phyloP scores from a whole-genome alignment of 2,113 vertebrate genomes.

The Sapayoa aenigma region DNA sequence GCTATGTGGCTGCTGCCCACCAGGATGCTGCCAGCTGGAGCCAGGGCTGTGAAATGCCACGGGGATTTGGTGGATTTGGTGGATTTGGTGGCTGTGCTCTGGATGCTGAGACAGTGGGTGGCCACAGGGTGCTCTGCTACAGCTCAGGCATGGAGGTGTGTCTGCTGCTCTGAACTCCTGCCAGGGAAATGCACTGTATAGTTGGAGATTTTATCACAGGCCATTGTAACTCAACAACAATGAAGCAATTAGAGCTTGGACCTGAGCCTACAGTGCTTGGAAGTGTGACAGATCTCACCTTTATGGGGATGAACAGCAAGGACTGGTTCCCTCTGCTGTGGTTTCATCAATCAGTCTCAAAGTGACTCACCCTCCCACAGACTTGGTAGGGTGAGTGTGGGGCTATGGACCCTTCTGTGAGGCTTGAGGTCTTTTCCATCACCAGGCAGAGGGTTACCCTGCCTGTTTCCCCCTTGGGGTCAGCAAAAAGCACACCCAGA shows the following conservation, averaged over 20 bases:
- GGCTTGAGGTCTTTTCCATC: background rate
- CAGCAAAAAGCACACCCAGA: background rate
- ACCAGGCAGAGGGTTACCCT: background rate
- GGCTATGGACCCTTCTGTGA: background rate
- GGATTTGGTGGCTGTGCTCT: background rate
- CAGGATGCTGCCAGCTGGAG: background rate
- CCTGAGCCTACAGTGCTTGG: background rate
- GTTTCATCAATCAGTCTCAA: background rate
- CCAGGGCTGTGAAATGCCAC: background rate
- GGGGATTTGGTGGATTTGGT: background rate
- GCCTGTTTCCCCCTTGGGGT: rapidly evolving
- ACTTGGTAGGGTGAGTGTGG: rapidly evolving
- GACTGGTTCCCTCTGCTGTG: background rate
- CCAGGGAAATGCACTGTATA: background rate
- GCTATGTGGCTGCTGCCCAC: background rate
- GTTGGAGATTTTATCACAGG: background rate
- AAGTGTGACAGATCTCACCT: background rate
- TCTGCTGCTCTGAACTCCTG: background rate
- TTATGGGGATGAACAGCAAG: background rate
- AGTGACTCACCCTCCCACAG: background rate
- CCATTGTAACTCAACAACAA: background rate
- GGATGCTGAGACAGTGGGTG: background rate
- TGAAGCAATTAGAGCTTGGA: background rate
- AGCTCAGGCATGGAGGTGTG: rapidly evolving
- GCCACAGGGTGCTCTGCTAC: background rate